Conservation (phyloP, 2,113 vertebrate species). For the Cardinalis cardinalis region DNA sequence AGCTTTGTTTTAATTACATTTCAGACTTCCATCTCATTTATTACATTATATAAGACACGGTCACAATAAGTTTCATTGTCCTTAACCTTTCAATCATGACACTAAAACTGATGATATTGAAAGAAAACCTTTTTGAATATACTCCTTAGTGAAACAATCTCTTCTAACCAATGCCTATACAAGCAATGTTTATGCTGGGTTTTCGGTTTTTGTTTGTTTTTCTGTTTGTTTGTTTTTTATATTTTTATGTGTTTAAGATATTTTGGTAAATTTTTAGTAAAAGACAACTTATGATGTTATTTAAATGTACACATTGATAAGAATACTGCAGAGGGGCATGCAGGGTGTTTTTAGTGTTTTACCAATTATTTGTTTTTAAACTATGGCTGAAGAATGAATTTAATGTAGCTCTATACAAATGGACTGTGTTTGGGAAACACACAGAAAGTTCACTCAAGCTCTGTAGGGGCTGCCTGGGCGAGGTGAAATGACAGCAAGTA, state of each 20-base stretch:
- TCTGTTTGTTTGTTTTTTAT: constrained; percentile 78
- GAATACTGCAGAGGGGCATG: constrained; percentile 70
- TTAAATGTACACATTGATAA: constrained; percentile 80
- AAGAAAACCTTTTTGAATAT: constrained; percentile 74
- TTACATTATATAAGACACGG: background rate
- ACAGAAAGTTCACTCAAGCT: constrained; percentile 23
- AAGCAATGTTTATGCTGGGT: constrained; percentile 79
- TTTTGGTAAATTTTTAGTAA: constrained; percentile 96
- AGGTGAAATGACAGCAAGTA: background rate
- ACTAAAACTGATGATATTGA: constrained; percentile 48
- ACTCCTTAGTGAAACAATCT: constrained; percentile 73
- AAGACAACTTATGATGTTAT: constrained; percentile 82
- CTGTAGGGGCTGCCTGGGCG: background rate
- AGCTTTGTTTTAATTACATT: constrained; percentile 47
- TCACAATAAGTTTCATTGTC: constrained; percentile 26
- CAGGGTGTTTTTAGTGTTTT: constrained; percentile 79
- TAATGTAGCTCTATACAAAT: constrained; percentile 36
- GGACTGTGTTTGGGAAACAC: background rate
- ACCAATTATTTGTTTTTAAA: constrained; percentile 61
- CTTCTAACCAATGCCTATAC: constrained; percentile 82
- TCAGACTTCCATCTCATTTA: constrained; percentile 13
- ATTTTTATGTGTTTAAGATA: constrained; percentile 93
- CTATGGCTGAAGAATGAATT: constrained; percentile 46
- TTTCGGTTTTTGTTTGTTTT: constrained; percentile 80
- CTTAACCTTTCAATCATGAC: constrained; percentile 39